Evolutionary conservation across 37 sponge, comb jelly and placozoan genomes (phyloP).

Genomic region (Chondrosia reniformis): DNA sequence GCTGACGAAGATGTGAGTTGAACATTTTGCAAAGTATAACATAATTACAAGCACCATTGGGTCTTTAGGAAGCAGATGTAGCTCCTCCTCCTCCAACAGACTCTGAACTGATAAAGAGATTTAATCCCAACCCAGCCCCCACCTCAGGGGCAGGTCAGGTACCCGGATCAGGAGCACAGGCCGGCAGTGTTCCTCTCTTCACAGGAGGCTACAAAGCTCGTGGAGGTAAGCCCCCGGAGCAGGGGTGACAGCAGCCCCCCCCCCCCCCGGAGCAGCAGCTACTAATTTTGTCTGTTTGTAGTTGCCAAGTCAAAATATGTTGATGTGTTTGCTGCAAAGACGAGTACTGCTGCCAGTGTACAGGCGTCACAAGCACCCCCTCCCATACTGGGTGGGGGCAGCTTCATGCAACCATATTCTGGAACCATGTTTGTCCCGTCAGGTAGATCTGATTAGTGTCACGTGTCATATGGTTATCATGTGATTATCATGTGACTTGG

Average conservation of each 20-base stretch:
- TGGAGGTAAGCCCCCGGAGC: too few relatives aligned
- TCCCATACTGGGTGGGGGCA: not conserved
- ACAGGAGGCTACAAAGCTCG: too few relatives aligned
- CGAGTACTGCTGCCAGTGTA: constrained; percentile 9
- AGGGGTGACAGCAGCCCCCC: too few relatives aligned
- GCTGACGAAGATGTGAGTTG: constrained; percentile 42
- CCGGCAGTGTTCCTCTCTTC: not conserved
- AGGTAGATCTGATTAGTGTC: not conserved
- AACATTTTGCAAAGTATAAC: not conserved
- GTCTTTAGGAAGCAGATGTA: constrained; percentile 27
- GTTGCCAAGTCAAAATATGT: constrained; percentile 57
- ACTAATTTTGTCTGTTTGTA: not conserved
- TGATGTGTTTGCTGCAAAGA: constrained; percentile 40
- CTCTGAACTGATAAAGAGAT: constrained; percentile 2
- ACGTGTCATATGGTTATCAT: too few relatives aligned
- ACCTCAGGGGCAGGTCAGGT: not conserved
- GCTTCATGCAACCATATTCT: constrained; percentile 15
- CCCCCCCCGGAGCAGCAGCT: not conserved
- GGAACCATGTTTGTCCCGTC: constrained; percentile 59
- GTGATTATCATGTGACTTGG: too few relatives aligned
- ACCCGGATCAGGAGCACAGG: not conserved
- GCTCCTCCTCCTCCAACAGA: constrained; percentile 48
- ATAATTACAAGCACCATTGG: not conserved
- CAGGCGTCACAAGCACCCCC: constrained; percentile 25
- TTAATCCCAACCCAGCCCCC: not conserved